Base-by-base conservation (phyloP, 2,888 invertebrate species). In the Ennomos erosarius region DNA sequence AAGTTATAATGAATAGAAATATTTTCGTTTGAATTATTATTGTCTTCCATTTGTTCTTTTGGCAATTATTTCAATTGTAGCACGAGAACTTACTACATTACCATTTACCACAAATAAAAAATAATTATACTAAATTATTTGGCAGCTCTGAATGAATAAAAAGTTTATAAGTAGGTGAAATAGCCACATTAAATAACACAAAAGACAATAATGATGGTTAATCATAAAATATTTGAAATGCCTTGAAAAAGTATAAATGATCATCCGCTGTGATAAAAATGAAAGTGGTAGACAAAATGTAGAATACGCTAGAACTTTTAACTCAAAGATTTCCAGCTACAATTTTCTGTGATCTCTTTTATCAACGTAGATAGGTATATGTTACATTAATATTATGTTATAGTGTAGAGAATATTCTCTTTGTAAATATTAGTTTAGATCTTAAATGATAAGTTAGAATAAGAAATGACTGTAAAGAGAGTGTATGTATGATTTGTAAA, bases 271-370 rank as follows among this genome's bases (percentile, higher is more conserved):
- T 92, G 92, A 92, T 91, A 92, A 87, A 81, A 82, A 77, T 74
- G 80, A 80, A 88, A 87, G 90, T 91, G 91, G 91, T 90, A 90
- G 87, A 88, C 78, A 79, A 81, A 67, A 74, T 82, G 58, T 67
- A 85, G 83, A 82, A 78, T 84, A 86, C 82, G 86, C 84, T 89
- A 90, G 88, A 83, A 81, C 82, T 84, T 85, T 65, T 86, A 85
- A 90, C 88, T 88, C 87, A 84, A 90, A 90, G 87, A 90, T 92
- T 92, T 92, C 91, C 92, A 92, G 92, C 93, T 92, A 92, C 92
- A 91, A 92, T 92, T 92, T 92, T 93, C 93, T 93, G 93, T 93
- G 93, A 93, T 93, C 93, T 93, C 93, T 92, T 87, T 87, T 88
- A 91, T 89, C 88, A 86, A 87, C 88, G 81, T 90, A 90, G 87